Evolutionary conservation across 2,113 vertebrate species (phyloP).

Genomic region (Barnardius zonarius): DNA sequence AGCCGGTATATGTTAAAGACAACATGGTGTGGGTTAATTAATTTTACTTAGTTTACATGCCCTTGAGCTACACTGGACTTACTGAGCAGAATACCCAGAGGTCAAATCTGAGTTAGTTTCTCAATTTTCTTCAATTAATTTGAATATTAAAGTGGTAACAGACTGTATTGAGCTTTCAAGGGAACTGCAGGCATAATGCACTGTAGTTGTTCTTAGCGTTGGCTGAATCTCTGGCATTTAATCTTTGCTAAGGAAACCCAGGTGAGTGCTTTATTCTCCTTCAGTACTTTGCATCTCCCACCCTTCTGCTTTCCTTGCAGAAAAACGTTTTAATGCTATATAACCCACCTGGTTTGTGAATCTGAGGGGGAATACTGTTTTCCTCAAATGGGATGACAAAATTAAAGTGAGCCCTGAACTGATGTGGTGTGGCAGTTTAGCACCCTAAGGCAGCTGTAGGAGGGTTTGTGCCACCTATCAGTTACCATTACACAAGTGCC

Average conservation of each 20-base stretch:
- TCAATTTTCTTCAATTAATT: conserved; percentile 43
- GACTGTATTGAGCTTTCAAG: not conserved
- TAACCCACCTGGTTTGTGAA: not conserved
- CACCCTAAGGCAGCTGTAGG: not conserved
- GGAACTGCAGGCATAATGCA: not conserved
- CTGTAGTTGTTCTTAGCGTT: not conserved
- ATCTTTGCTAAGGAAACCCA: conserved; percentile 16
- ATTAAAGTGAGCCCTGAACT: not conserved
- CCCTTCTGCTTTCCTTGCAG: conserved; percentile 12
- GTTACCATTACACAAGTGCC: not conserved
- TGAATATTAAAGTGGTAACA: not conserved
- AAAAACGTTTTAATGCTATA: not conserved
- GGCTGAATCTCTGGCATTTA: conserved; percentile 5
- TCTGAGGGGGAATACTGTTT: not conserved
- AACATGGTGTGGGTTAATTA: not conserved
- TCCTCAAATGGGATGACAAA: not conserved
- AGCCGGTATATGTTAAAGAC: not conserved
- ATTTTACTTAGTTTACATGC: not conserved
- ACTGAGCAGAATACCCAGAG: not conserved
- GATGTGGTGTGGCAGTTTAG: not conserved
- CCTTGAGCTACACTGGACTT: conserved; percentile 2
- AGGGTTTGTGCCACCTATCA: conserved; percentile 4
- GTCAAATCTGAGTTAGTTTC: not conserved
- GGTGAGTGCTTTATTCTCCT: not conserved
- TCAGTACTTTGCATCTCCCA: not conserved